These are phyloP conservation scores for Rhamphomyia laevipes DNA, from an alignment of 2,888 invertebrate genomes.

Conservation along the genomic window DNA sequence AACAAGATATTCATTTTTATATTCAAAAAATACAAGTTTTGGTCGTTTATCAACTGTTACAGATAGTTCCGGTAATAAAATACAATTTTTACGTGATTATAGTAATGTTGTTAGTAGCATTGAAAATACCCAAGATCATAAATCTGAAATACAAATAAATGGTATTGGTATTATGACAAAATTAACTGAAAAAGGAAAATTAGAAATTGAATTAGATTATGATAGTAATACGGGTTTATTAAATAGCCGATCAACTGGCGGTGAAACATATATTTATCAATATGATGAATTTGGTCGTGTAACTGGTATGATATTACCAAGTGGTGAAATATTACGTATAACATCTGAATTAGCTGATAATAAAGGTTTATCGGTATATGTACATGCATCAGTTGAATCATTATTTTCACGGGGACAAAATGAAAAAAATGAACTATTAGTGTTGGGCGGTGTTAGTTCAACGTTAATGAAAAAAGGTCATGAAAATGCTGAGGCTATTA, in stretches of 20 bases:
- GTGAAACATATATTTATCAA: slow-evolving; percentile 80
- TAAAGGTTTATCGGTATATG: slow-evolving; percentile 63
- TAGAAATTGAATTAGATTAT: slow-evolving; percentile 82
- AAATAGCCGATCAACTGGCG: slow-evolving; percentile 71
- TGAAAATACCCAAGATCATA: slow-evolving; percentile 88
- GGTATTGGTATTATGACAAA: slow-evolving; percentile 84
- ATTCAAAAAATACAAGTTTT: slow-evolving; percentile 93
- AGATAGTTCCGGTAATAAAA: slow-evolving; percentile 86
- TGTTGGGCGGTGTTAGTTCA: slow-evolving; percentile 53
- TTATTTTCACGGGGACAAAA: slow-evolving; percentile 44
- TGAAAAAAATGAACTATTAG: slow-evolving; percentile 47
- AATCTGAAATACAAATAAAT: slow-evolving; percentile 82
- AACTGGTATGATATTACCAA: slow-evolving; percentile 75
- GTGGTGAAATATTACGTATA: slow-evolving; percentile 77
- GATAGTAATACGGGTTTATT: slow-evolving; percentile 80
- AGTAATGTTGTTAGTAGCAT: slow-evolving; percentile 87
- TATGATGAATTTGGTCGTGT: slow-evolving; percentile 84
- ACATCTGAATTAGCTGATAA: slow-evolving; percentile 65
- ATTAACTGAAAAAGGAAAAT: slow-evolving; percentile 76
- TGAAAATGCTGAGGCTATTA: slow-evolving; percentile 61
- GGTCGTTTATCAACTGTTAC: slow-evolving; percentile 88
- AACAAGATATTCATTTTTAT: slow-evolving; percentile 87
- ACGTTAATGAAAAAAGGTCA: slow-evolving; percentile 57
- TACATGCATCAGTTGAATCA: slow-evolving; percentile 48
- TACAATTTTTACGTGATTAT: slow-evolving; percentile 84